These are phyloP conservation scores for Diacarnus erythraeanus DNA, from an alignment of 37 sponge, comb jelly and placozoan genomes.

Conservation along the genomic window DNA sequence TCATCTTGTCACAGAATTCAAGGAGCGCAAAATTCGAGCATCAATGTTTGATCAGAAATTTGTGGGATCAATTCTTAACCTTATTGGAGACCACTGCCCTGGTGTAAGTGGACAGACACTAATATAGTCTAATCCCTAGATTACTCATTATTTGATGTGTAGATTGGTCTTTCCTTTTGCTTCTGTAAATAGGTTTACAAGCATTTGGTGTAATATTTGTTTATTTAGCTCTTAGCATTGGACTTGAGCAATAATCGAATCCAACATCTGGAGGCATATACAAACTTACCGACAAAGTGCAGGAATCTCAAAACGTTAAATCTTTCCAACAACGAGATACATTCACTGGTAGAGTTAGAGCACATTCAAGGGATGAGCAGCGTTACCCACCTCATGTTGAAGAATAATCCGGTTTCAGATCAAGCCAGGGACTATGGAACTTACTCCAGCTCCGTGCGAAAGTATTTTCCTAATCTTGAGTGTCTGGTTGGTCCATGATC, in stretches of 20 bases:
- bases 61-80: conserved; percentile 38
- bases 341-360: conserved; percentile 32
- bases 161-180: not conserved
- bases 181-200: not conserved
- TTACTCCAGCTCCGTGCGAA: conserved; percentile 32
- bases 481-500: conserved; percentile 34
- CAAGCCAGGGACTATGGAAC: conserved; percentile 1
- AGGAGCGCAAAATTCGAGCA: conserved; percentile 32
- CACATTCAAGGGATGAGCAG: conserved; percentile 12
- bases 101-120: conserved; percentile 20
- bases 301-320: conserved; percentile 35
- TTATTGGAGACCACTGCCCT: conserved; percentile 55
- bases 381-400: conserved; percentile 32
- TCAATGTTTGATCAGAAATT: conserved; percentile 47
- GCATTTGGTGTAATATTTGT: too few species aligned
- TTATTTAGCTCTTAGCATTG: conserved; percentile 40
- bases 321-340: conserved; percentile 54
- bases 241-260: conserved; percentile 58
- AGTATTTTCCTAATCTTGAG: conserved; percentile 59
- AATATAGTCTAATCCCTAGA: not conserved
- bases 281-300: conserved; percentile 29
- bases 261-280: conserved; percentile 36
- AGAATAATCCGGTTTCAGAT: conserved; percentile 35
- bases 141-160: not conserved
- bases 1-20: conserved; percentile 20